A percentile compares a stretch with the other conserved stretches of the same genome.
Conservation (phyloP, 2,888 invertebrate species). For the Lepidochrysops patricia region DNA sequence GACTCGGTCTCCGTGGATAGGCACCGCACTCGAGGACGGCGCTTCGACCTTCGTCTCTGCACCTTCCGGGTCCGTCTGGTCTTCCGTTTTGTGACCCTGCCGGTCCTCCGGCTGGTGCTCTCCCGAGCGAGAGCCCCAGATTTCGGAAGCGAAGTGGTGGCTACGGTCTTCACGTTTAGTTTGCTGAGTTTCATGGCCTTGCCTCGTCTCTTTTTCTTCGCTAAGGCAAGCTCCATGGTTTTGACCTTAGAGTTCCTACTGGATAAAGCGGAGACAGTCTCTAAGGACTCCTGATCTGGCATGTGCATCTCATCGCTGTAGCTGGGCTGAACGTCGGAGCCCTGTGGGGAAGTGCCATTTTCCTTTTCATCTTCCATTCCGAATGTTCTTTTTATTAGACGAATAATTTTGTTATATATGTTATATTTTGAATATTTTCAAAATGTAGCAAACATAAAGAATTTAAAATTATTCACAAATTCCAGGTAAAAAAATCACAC, state of each 20-base stretch:
- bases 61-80: no score
- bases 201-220: no score
- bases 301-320: not conserved
- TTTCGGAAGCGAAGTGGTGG: no score
- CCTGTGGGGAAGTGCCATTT: constrained; percentile 34
- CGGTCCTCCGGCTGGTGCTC: not conserved
- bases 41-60: not conserved
- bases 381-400: constrained; percentile 35
- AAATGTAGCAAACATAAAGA: no score
- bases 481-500: not conserved
- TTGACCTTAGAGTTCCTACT: no score
- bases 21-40: not conserved
- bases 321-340: constrained; percentile 21
- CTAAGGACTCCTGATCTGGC: not conserved
- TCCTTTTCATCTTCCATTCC: constrained; percentile 41
- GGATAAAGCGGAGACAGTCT: no score
- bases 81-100: not conserved
- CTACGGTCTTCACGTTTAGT: no score
- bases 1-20: not conserved
- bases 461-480: not conserved
- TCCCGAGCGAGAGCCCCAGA: no score
- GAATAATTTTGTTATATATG: constrained; percentile 44
- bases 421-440: no score
- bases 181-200: no score
- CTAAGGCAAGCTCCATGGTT: no score